Conservation (phyloP, 2,797 vertebrate species). For the Megaceryle alcyon region DNA sequence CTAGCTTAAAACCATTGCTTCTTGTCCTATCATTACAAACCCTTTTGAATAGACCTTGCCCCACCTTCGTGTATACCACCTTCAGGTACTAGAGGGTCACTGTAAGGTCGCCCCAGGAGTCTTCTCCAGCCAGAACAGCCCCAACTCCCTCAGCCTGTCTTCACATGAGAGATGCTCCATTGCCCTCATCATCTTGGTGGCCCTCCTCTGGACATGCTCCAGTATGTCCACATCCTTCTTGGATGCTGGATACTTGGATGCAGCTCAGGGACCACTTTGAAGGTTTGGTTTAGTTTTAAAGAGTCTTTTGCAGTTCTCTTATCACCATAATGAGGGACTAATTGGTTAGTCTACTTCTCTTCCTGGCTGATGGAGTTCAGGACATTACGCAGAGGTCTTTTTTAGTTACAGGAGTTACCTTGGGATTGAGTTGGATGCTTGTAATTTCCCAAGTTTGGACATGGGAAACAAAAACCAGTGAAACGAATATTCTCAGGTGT, state of each 20-base stretch:
- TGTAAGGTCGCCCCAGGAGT: no score
- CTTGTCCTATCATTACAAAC: no score
- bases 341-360: background rate
- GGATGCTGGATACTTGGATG: background rate
- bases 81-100: no score
- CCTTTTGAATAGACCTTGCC: no score
- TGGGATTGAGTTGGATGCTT: background rate
- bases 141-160: no score
- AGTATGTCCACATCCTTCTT: no score
- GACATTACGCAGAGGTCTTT: background rate
- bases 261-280: background rate
- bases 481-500: background rate
- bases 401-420: background rate
- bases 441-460: background rate
- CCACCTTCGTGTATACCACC: no score
- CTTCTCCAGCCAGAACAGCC: no score
- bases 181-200: no score
- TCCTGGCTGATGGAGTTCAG: background rate
- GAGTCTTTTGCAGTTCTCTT: background rate
- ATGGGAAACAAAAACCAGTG: background rate
- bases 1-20: no score
- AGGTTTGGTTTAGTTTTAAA: background rate
- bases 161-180: no score
- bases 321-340: background rate
- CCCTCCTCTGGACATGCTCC: no score